phyloP scores from a whole-genome alignment of 1,140 invertebrate species.

The Agrilus planipennis region DNA sequence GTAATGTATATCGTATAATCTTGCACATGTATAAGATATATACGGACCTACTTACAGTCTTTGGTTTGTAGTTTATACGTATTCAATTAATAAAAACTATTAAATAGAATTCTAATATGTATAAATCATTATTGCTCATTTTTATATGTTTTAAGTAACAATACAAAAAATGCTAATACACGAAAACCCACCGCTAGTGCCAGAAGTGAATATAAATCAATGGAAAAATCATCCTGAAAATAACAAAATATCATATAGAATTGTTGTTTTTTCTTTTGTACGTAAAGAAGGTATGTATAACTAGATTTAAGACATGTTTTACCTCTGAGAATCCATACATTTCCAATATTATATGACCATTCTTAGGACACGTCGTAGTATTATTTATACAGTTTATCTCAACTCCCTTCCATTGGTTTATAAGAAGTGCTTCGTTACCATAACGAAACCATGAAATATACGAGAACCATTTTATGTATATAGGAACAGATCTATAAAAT shows the following conservation, averaged over 20 bases:
- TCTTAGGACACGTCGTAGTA: constrained; percentile 54
- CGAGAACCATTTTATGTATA: constrained; percentile 82
- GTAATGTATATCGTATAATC: too few relatives aligned
- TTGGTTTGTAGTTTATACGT: too few relatives aligned
- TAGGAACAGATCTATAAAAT: constrained; percentile 64
- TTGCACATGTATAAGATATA: too few relatives aligned
- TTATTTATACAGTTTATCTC: constrained; percentile 62
- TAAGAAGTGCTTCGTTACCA: constrained; percentile 82
- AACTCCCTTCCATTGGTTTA: constrained; percentile 84
- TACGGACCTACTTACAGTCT: too few relatives aligned
- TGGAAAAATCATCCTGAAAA: constrained; percentile 36
- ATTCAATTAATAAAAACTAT: too few relatives aligned
- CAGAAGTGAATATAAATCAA: constrained; percentile 58
- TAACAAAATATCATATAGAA: too few relatives aligned
- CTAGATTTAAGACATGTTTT: too few relatives aligned
- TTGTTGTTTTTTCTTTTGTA: too few relatives aligned
- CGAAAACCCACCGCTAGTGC: constrained; percentile 65
- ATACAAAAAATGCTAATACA: constrained; percentile 59
- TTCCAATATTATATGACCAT: constrained; percentile 65
- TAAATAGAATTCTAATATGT: too few relatives aligned
- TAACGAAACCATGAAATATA: constrained; percentile 94
- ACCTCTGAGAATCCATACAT: constrained; percentile 68
- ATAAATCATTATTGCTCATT: constrained; percentile 10
- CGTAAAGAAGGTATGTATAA: too few relatives aligned
- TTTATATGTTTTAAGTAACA: constrained; percentile 49